Evolutionary conservation across 2,113 vertebrate genomes (phyloP), one percentile per base, ranked within the genome.

Genomic region (Xyliphius kryptos): DNA sequence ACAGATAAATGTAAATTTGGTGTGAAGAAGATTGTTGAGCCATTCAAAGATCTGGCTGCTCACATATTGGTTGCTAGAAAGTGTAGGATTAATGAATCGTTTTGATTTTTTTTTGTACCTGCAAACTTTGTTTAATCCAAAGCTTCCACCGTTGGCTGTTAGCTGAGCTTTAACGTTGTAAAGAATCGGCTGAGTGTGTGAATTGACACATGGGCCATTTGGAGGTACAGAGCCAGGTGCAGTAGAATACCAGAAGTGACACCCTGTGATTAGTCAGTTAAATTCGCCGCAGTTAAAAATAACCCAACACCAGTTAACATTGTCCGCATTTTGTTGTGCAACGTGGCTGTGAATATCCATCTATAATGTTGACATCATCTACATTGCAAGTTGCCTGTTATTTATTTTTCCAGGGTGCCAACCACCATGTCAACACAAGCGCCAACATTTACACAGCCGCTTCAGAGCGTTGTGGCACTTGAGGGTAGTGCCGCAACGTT

Each of bases 401-500:
- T 21, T 54, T 21, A 36, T 6, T 63, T 83, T 61, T 26, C 41
- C 83, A 98, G 94, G 91, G 91, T 93, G 94, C 90, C 92, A 84
- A 77, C 70, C 77, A 89, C 80, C 83, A 98, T 98, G 95, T 77
- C 91, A 20, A 91, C 90, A 41, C 92, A 96, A 85, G 93, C 95
- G 37, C 95, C 95, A 72, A 93, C 93, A 5, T 97, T 97, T 77
- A 92, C 83, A 1, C 93, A 97, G 89, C 95, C 93, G 0, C 86
- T 98, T 77, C 93, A 99, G 89, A 98, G 93, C 44, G 94, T 95
- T 86, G 96, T 97, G 87, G 94, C 90, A 97, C 92, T 99, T 68
- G 96, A 99, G 96, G 95, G 96, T 93, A 97, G 94, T 97, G 86
- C 93, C 3, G 93, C 96, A 87, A 91, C 91, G 88, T 97, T 99